Evolutionary conservation across 2,113 vertebrate genomes (phyloP).

Genomic region (Marcusenius ussheri): DNA sequence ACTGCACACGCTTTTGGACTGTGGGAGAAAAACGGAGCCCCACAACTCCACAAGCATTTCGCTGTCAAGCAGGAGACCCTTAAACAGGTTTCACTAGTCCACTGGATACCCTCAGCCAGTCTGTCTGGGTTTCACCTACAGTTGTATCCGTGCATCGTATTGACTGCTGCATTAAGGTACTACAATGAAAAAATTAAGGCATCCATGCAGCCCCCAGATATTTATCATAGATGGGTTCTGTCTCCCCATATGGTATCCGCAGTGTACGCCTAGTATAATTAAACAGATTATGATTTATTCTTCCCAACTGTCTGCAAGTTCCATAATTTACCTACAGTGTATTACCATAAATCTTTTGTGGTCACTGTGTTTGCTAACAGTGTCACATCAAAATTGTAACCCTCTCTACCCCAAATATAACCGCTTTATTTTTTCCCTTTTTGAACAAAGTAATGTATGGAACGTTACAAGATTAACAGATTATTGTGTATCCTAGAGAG

Average conservation of each 20-base stretch:
- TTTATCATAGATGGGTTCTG: background rate
- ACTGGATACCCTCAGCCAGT: background rate
- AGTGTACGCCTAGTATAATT: background rate
- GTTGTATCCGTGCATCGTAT: background rate
- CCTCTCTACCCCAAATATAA: background rate
- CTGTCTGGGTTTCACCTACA: background rate
- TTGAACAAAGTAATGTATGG: background rate
- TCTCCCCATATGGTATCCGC: background rate
- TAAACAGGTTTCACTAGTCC: background rate
- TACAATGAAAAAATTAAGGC: background rate
- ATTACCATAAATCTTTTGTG: background rate
- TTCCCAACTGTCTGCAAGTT: background rate
- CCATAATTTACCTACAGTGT: background rate
- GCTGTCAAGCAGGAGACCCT: background rate
- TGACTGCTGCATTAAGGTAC: background rate
- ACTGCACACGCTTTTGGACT: too few relatives aligned
- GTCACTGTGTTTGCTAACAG: background rate
- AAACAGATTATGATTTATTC: background rate
- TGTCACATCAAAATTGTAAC: background rate
- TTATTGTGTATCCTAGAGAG: background rate
- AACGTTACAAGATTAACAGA: background rate
- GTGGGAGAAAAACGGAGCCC: too few relatives aligned
- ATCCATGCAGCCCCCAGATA: background rate
- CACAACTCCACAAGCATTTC: background rate
- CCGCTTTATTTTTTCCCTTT: background rate